Percentiles rank a stretch among this genome's conserved stretches.
These are phyloP conservation scores for Tetragnatha montana DNA, from an alignment of 2,888 invertebrate genomes.

Conservation along the genomic window DNA sequence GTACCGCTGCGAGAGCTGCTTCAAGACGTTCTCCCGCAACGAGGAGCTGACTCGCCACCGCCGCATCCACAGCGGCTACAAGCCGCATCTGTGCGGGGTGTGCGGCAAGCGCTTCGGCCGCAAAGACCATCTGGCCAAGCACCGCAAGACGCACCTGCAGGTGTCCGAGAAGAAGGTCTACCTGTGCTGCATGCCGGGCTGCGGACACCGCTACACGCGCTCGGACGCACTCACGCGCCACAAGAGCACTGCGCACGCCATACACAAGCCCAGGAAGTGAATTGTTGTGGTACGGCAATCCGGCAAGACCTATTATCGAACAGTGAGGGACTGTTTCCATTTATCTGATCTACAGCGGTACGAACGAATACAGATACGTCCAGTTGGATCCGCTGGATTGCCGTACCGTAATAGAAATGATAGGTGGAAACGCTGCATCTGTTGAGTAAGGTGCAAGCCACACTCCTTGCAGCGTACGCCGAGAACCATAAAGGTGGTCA, in stretches of 20 bases:
- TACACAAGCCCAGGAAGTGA: conserved; percentile 10
- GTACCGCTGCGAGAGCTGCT: conserved; percentile 74
- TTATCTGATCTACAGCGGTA: too few species aligned
- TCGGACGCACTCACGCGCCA: conserved; percentile 71
- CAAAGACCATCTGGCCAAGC: conserved; percentile 90
- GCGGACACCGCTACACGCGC: conserved; percentile 70
- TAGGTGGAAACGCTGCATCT: too few species aligned
- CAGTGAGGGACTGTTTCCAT: too few species aligned
- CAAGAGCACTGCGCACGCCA: conserved; percentile 57
- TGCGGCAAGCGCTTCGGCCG: conserved; percentile 93
- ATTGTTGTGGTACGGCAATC: too few species aligned
- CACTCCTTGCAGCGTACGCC: too few species aligned
- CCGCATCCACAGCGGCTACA: conserved; percentile 92
- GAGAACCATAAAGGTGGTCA: too few species aligned
- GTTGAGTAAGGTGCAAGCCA: too few species aligned
- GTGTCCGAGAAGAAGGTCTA: conserved; percentile 86
- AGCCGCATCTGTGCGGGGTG: conserved; percentile 89
- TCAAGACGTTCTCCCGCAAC: conserved; percentile 80
- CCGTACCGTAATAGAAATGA: too few species aligned
- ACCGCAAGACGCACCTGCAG: conserved; percentile 89
- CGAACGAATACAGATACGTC: too few species aligned
- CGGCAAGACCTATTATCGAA: too few species aligned
- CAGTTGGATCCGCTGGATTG: too few species aligned
- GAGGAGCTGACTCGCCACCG: conserved; percentile 91
- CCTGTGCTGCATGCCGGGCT: conserved; percentile 55